Evolutionary conservation across 2,113 vertebrate species (phyloP), one percentile per base, ranked within the genome.

Genomic region (Festucalex cinctus): DNA sequence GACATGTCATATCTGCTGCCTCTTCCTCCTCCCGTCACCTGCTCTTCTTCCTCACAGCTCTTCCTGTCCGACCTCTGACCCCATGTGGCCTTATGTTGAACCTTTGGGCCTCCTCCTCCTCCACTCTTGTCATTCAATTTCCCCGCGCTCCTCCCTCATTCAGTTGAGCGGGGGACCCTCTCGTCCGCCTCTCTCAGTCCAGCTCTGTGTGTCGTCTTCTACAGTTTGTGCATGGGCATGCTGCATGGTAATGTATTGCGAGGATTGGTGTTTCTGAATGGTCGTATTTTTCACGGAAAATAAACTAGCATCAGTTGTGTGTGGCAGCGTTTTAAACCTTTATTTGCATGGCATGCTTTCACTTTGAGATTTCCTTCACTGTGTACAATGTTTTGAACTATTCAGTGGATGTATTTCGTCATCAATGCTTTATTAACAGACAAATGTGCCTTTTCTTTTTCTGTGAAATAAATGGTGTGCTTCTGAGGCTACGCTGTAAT

Each of bases 61-160:
- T 93, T 84, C 88, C 90, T 89, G 91, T 94, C 88, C 88, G 91
- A 94, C 94, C 92, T 94, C 93, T 93, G 94, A 94, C 92, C 91
- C 94, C 92, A 91, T 90, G 90, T 85, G 92, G 90, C 89, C 88
- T 94, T 92, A 91, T 91, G 90, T 90, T 91, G 92, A 91, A 91
- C 90, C 90, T 91, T 85, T 87, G 94, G 92, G 92, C 85, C 88
- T 89, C 86, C 86, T 89, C 57, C 39, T 63, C 62, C 64, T 51
- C 64, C 28, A 54, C 87, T 89, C 87, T 88, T 81, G 74, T 90
- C 91, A 91, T 91, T 79, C 84, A 85, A 72, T 85, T 79, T 77
- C 69, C 81, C 83, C 44, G 70, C 4, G 79, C 84, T 88, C 85
- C 86, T 87, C 76, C 78, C 86, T 80, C 82, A 79, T 84, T 87